Conservation (phyloP, 2,888 invertebrate genomes). For the Pristionchus exspectatus region DNA sequence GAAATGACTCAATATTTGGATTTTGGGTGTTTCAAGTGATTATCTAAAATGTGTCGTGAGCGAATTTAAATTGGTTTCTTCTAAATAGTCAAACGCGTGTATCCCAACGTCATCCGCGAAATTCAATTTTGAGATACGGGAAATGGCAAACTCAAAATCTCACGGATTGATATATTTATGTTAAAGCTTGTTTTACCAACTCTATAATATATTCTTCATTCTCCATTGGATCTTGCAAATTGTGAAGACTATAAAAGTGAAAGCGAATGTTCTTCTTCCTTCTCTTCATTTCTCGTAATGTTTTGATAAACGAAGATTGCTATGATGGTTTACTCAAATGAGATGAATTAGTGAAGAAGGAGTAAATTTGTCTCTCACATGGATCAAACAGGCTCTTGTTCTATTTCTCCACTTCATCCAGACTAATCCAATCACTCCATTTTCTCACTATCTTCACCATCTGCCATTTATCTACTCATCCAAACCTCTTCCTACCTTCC, state of each 20-base stretch:
- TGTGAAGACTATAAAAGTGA: not conserved
- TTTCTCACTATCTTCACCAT: conserved; percentile 17
- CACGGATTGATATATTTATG: too few relatives aligned
- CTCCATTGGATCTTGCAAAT: not conserved
- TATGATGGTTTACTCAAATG: conserved; percentile 19
- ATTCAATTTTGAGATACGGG: too few relatives aligned
- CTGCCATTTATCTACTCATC: not conserved
- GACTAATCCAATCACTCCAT: conserved; percentile 27
- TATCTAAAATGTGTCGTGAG: too few relatives aligned
- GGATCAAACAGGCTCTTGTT: conserved; percentile 33
- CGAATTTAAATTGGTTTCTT: too few relatives aligned
- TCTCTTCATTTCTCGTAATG: not conserved
- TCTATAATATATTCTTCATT: not conserved
- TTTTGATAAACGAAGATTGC: not conserved
- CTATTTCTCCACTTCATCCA: conserved; percentile 28
- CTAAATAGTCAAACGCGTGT: too few relatives aligned
- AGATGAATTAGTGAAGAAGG: not conserved
- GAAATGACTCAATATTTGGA: too few relatives aligned
- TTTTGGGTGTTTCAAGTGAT: too few relatives aligned
- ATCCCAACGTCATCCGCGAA: too few relatives aligned
- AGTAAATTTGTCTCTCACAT: not conserved
- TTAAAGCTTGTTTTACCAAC: too few relatives aligned
- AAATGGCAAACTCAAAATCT: too few relatives aligned
- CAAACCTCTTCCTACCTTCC: not conserved
- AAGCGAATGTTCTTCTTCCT: not conserved